Conservation (phyloP, 2,797 vertebrate species). For the Iguana delicatissima region DNA sequence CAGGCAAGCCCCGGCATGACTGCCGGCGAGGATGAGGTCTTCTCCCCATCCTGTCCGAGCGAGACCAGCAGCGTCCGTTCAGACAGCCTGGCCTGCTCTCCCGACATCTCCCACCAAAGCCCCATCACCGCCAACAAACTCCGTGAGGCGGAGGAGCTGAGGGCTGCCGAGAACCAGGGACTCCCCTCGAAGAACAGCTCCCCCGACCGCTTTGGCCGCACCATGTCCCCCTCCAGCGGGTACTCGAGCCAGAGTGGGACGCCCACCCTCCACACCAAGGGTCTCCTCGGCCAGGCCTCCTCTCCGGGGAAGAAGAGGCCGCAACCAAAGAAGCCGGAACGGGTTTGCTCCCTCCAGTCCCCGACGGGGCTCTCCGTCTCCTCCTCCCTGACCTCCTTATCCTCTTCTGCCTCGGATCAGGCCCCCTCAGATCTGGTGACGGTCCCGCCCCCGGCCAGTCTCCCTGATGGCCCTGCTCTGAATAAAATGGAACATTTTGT, state of each 20-base stretch:
- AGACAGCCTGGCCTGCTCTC: constrained; percentile 56
- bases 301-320: constrained; percentile 85
- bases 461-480: not conserved
- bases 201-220: constrained; percentile 84
- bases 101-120: constrained; percentile 53
- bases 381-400: constrained; percentile 90
- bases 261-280: constrained; percentile 90
- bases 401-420: constrained; percentile 86
- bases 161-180: constrained; percentile 45
- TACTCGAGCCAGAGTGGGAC: constrained; percentile 98
- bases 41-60: constrained; percentile 46
- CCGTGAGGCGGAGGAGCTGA: constrained; percentile 40
- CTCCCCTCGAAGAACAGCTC: constrained; percentile 72
- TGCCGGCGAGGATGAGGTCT: constrained; percentile 67
- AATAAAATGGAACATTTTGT: constrained; percentile 79
- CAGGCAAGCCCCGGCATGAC: constrained; percentile 60
- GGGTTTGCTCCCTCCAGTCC: constrained; percentile 84
- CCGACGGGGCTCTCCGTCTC: constrained; percentile 84
- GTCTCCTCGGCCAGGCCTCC: constrained; percentile 75
- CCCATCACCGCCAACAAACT: constrained; percentile 5
- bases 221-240: constrained; percentile 96
- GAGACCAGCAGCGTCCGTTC: constrained; percentile 71
- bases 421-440: constrained; percentile 69
- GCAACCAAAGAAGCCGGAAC: constrained; percentile 88
- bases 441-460: constrained; percentile 25